Evolutionary conservation across 2,888 invertebrate species (phyloP), one percentile per base, ranked within the genome.

Genomic region (Tenthredo livida): DNA sequence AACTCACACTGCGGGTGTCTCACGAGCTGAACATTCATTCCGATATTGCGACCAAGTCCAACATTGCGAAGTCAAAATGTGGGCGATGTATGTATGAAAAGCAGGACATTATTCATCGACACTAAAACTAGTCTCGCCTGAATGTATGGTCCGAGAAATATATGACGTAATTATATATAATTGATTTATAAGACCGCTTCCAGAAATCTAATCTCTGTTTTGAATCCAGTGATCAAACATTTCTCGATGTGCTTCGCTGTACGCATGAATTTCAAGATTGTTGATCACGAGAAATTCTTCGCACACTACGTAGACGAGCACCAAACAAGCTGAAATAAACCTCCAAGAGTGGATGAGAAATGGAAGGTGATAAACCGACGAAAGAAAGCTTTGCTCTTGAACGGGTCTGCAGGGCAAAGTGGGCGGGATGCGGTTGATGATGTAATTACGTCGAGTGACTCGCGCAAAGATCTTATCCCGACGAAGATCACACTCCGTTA

Each of bases 371-470:
- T 70, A 37, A 70, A 70, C 17, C 40, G 72, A 43, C 72, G 40
- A 43, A 73, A 40, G 72, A 73, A 73, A 43, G 40, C 37, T 40
- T 43, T 73, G 72, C 40, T 73, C 72, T 73, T 43, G 70, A 70
- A 70, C 70, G 61, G 12, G 61, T 70, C 70, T 70, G 29, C 33
- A 17, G 40, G 72, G 72, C 43, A 73, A 43, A 37, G 72, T 37
- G 72, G 72, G 72, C 40, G 72, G 43, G 47, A 77, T 75, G 40
- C 50, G 73, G 72, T 40, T 58, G 84, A 84, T 77, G 84, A 77
- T 84, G 77, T 75, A 84, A 84, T 84, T 84, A 84, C 75, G 37
- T 77, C 61, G 61, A 61, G 77, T 84, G 84, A 84, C 77, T 84
- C 37, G 77, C 54, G 40, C 54, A 75, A 29, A 61, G 82, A 82